A percentile compares a stretch with the other conserved stretches of the same genome.
Conservation (phyloP, 2,797 vertebrate genomes). For the Potorous gilbertii region DNA sequence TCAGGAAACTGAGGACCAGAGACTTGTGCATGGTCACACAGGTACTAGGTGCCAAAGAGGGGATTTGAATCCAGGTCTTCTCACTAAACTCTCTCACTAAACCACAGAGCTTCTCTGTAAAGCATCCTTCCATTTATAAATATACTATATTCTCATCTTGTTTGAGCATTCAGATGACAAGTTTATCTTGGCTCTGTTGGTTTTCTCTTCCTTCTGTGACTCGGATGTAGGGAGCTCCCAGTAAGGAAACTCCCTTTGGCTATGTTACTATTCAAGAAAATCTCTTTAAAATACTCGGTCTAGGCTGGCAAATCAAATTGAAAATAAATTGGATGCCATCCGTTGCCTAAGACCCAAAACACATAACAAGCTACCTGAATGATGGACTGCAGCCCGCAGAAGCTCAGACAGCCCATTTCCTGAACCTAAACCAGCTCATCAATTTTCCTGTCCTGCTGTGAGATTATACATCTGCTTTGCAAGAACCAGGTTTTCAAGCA, state of each 20-base stretch:
- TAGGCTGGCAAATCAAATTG: conserved; percentile 41
- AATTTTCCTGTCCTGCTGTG: not conserved
- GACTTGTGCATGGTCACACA: not conserved
- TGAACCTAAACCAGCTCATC: conserved; percentile 6
- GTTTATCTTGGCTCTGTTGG: not conserved
- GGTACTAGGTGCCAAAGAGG: not conserved
- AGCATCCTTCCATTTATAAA: not conserved
- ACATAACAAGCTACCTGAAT: not conserved
- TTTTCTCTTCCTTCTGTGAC: not conserved
- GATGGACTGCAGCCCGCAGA: conserved; percentile 4
- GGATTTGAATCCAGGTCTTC: not conserved
- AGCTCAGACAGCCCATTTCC: conserved; percentile 11
- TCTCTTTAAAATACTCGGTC: conserved; percentile 22
- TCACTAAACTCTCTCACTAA: not conserved
- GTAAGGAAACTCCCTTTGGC: not conserved
- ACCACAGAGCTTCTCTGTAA: not conserved
- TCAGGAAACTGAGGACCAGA: not conserved
- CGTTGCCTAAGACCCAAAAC: not conserved
- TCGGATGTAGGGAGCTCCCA: not conserved
- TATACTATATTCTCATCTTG: not conserved
- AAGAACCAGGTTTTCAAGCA: not conserved
- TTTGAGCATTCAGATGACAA: not conserved
- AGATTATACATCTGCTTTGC: not conserved
- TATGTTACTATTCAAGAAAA: conserved; percentile 9
- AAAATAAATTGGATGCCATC: conserved; percentile 18